Evolutionary conservation across 2,113 vertebrate species (phyloP).

Genomic region (Nycticebus coucang): DNA sequence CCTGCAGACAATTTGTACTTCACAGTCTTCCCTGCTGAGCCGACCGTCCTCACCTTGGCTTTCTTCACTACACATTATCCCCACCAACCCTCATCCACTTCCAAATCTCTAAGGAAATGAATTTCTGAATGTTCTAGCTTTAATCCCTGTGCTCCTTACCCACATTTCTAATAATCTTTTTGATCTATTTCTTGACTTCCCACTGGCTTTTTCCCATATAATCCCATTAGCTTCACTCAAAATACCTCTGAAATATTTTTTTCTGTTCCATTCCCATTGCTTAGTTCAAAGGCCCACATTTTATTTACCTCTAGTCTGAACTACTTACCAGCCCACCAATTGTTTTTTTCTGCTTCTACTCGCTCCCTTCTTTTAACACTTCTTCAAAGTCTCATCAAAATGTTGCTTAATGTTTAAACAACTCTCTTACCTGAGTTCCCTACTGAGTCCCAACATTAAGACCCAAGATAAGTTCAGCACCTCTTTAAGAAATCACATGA

Average conservation of each 20-base stretch:
- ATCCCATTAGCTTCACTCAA: background rate
- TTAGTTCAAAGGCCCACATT: constrained; percentile 28
- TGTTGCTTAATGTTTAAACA: background rate
- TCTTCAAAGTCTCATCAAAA: constrained; percentile 27
- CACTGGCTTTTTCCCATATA: background rate
- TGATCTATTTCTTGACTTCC: background rate
- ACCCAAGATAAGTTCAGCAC: background rate
- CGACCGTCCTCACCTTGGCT: background rate
- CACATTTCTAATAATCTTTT: background rate
- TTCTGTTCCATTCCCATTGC: background rate
- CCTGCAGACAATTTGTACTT: background rate
- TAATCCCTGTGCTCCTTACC: background rate
- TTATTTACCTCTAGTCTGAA: background rate
- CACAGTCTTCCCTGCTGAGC: background rate
- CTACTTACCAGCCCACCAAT: background rate
- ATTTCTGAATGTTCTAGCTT: background rate
- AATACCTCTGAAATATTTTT: constrained; percentile 6
- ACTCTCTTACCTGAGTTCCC: background rate
- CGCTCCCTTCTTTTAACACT: background rate
- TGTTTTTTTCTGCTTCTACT: background rate
- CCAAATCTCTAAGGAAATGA: background rate
- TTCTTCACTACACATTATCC: background rate
- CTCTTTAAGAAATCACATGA: constrained; percentile 39
- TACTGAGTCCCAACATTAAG: background rate
- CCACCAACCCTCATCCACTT: background rate